Conservation (phyloP, 1,140 invertebrate genomes). For the Periplaneta americana region DNA sequence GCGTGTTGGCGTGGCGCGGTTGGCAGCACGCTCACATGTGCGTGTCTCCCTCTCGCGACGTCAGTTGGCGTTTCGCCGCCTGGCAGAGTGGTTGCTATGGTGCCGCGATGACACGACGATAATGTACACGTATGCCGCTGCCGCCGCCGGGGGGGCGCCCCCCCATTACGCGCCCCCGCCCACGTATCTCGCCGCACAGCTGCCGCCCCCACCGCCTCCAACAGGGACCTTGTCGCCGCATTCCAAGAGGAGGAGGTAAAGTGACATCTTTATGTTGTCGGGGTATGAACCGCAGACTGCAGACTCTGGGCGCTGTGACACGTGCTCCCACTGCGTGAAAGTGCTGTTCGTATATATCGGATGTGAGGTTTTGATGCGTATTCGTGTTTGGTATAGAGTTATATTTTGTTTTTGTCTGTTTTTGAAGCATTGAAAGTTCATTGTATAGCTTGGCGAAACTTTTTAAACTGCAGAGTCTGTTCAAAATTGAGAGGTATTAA, state of each 20-base stretch:
- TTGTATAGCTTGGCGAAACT: too few species aligned
- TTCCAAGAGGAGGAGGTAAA: conserved; percentile 45
- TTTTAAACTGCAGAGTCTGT: too few species aligned
- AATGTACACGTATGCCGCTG: conserved; percentile 48
- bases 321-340: too few species aligned
- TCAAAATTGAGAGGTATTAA: too few species aligned
- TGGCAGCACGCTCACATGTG: background rate
- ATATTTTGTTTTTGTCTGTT: too few species aligned
- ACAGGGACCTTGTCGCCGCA: conserved; percentile 35
- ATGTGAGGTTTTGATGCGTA: too few species aligned
- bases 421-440: too few species aligned
- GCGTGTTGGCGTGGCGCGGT: background rate
- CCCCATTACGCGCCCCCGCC: conserved; percentile 47
- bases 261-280: too few species aligned
- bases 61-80: conserved; percentile 14
- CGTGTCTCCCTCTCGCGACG: background rate
- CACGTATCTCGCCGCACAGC: conserved; percentile 36
- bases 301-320: too few species aligned
- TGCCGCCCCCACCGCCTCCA: conserved; percentile 36
- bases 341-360: too few species aligned
- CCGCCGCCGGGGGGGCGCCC: conserved; percentile 37
- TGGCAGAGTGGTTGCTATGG: background rate
- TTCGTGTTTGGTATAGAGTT: too few species aligned
- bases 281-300: too few species aligned
- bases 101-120: conserved; percentile 19